A percentile compares a stretch with the other conserved stretches of the same genome.
Evolutionary conservation across 2,888 invertebrate genomes (phyloP).

Genomic region (Cephus sareptanus): DNA sequence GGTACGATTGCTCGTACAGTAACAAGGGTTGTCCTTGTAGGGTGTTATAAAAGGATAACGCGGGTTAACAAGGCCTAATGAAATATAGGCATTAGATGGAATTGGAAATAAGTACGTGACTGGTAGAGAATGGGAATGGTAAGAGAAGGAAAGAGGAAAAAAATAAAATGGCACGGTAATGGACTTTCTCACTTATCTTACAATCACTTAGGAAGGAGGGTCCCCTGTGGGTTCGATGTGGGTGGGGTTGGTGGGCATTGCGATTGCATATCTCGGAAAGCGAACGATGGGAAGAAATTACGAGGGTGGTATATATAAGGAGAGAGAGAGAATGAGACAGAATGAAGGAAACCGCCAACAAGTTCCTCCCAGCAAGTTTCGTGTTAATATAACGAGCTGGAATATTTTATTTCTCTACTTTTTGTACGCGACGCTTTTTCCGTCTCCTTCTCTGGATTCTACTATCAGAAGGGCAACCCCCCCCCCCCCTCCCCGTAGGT

Average conservation of each 20-base stretch:
- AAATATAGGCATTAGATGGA: not conserved
- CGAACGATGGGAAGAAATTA: not conserved
- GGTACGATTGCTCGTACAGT: not conserved
- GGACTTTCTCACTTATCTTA: conserved; percentile 40
- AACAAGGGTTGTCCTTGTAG: not conserved
- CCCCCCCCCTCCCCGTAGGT: too few relatives aligned
- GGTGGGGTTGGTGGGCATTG: not conserved
- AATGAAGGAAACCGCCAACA: not conserved
- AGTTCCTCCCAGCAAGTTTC: conserved; percentile 7
- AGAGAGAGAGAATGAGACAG: too few relatives aligned
- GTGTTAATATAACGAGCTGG: conserved; percentile 43
- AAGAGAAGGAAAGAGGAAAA: not conserved
- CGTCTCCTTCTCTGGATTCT: conserved; percentile 3
- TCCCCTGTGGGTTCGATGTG: conserved; percentile 18
- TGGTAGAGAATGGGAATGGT: not conserved
- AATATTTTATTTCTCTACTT: conserved; percentile 34
- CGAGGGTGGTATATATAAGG: not conserved
- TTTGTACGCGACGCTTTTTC: conserved; percentile 4
- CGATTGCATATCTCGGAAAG: conserved; percentile 41
- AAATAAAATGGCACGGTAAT: not conserved
- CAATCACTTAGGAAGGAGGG: conserved; percentile 44
- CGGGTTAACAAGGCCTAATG: not conserved
- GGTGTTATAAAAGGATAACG: not conserved
- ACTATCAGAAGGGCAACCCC: conserved; percentile 1
- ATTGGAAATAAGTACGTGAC: not conserved